These are phyloP conservation scores for Ptychochromis oligacanthus DNA, from an alignment of 2,113 vertebrate genomes.

Conservation along the genomic window DNA sequence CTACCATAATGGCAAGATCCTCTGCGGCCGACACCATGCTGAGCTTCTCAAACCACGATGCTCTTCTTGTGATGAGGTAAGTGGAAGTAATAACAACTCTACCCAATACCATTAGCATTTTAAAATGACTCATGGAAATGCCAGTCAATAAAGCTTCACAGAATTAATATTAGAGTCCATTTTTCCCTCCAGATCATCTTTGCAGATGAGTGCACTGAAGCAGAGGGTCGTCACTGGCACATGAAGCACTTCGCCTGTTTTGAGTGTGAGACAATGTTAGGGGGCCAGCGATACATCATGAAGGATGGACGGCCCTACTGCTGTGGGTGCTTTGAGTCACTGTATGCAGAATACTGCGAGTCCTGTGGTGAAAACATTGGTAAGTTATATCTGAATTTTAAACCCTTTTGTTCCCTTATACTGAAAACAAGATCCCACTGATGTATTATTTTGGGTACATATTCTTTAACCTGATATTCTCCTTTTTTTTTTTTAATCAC, in stretches of 20 bases:
- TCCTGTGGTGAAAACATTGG: constrained; percentile 95
- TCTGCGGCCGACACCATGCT: constrained; percentile 94
- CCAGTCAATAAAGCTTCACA: neutral
- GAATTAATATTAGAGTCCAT: neutral
- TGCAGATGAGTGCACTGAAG: constrained; percentile 95
- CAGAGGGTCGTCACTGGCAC: constrained; percentile 96
- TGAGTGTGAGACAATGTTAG: constrained; percentile 89
- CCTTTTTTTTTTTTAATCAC: neutral
- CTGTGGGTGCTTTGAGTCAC: constrained; percentile 93
- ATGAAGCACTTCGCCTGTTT: constrained; percentile 98
- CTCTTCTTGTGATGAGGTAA: constrained; percentile 94
- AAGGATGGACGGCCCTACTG: constrained; percentile 93
- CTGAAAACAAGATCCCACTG: neutral
- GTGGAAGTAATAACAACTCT: neutral
- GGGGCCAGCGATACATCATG: constrained; percentile 97
- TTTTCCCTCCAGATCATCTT: constrained; percentile 90
- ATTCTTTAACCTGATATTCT: neutral
- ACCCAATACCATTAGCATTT: neutral
- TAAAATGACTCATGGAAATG: neutral
- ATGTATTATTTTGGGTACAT: neutral
- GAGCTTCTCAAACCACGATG: constrained; percentile 95
- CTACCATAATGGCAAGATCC: constrained; percentile 91
- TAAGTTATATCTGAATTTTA: constrained; percentile 59
- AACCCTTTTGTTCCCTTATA: neutral
- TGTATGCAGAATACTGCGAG: constrained; percentile 95